phyloP scores from a whole-genome alignment of 2,888 invertebrate species.

The Cheilosia scutellata region DNA sequence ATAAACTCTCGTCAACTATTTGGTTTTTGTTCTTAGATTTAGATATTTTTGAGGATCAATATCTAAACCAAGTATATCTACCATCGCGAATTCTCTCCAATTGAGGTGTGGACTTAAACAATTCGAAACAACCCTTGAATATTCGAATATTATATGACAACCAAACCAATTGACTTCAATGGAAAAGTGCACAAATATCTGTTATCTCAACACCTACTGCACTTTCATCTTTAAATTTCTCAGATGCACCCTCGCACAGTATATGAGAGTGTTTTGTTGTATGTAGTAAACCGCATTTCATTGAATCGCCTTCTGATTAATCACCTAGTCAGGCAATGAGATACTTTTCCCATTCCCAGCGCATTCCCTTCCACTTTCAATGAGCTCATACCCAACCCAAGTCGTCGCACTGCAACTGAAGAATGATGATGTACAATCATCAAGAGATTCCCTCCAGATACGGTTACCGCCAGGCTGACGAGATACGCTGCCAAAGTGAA shows the following conservation, averaged over 20 bases:
- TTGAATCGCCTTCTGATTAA: conserved; percentile 43
- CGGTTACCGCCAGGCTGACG: not conserved
- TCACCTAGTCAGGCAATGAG: conserved; percentile 34
- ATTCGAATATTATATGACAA: too few species aligned
- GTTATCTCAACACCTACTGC: not conserved
- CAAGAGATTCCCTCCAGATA: conserved; percentile 3
- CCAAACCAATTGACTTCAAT: not conserved
- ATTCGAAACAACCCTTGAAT: too few species aligned
- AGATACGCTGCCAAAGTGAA: conserved; percentile 28
- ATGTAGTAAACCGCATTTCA: conserved; percentile 1
- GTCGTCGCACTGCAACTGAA: conserved; percentile 7
- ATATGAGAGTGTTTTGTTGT: conserved; percentile 5
- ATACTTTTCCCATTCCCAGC: conserved; percentile 36
- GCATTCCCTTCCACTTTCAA: conserved; percentile 46
- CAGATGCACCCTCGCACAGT: conserved; percentile 10
- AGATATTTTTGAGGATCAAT: too few species aligned
- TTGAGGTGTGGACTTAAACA: too few species aligned
- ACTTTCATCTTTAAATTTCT: conserved; percentile 36
- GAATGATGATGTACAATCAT: conserved; percentile 27
- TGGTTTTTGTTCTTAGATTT: too few species aligned
- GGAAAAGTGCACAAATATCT: conserved; percentile 6
- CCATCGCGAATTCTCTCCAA: too few species aligned
- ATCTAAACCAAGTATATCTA: too few species aligned
- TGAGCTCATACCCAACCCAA: not conserved
- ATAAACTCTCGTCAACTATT: too few species aligned